Evolutionary conservation across 2,797 vertebrate species (phyloP).

Genomic region (Pseudochirops cupreus): DNA sequence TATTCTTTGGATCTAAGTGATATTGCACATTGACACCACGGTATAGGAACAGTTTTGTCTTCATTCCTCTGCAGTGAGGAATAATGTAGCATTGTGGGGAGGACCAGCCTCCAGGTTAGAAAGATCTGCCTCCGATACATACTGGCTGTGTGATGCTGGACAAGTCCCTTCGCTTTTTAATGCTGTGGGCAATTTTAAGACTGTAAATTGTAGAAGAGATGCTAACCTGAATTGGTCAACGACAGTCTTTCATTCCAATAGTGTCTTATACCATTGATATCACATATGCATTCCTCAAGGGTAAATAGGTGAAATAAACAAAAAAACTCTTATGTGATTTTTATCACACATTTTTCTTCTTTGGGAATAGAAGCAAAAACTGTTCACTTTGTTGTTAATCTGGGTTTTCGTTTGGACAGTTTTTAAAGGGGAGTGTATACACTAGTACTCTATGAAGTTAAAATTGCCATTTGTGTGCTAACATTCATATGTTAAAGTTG

Average conservation of each 20-base stretch:
- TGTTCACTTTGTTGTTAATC: slow-evolving; percentile 38
- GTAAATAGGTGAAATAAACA: neutral
- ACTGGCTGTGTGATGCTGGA: neutral
- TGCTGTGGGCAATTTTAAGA: neutral
- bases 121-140: neutral
- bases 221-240: neutral
- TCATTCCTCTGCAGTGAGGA: slow-evolving; percentile 24
- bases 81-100: neutral
- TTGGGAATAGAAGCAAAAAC: slow-evolving; percentile 46
- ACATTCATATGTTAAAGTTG: neutral
- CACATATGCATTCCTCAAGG: neutral
- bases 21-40: slow-evolving; percentile 1
- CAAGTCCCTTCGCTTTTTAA: neutral
- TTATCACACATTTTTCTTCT: slow-evolving; percentile 26
- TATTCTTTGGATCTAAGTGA: neutral
- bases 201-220: neutral
- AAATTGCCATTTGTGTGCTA: neutral
- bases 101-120: neutral
- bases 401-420: slow-evolving; percentile 62
- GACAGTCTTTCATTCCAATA: neutral
- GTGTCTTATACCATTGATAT: neutral
- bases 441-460: neutral
- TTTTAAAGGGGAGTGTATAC: slow-evolving; percentile 34
- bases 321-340: neutral
- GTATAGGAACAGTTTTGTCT: slow-evolving; percentile 8